Conservation (phyloP, 2,797 vertebrate species). For the Melanotaenia trifasciata region DNA sequence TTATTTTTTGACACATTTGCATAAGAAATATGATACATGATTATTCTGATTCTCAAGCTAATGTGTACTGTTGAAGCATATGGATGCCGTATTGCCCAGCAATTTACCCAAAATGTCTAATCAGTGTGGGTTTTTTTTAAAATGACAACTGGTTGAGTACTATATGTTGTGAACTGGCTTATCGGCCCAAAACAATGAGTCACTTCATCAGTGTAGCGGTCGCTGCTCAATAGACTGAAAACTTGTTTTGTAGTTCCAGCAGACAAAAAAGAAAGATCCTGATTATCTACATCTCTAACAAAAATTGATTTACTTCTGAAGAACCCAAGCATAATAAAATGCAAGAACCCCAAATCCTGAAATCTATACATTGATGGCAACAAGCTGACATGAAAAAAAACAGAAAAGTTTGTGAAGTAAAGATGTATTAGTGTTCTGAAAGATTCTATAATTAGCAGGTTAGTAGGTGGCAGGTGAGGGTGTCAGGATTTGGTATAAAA, state of each 20-base stretch:
- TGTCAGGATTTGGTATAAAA: not conserved
- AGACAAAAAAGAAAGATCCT: conserved; percentile 28
- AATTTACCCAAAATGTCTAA: conserved; percentile 16
- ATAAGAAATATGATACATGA: conserved; percentile 31
- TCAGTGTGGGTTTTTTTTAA: conserved; percentile 37
- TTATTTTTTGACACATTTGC: conserved; percentile 39
- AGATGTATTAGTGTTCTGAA: not conserved
- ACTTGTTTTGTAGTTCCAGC: conserved; percentile 36
- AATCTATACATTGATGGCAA: not conserved
- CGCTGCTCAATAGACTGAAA: conserved; percentile 19
- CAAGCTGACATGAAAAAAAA: not conserved
- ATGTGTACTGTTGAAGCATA: conserved; percentile 25
- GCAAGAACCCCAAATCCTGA: conserved; percentile 11
- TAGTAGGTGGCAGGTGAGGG: not conserved
- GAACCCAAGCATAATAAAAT: conserved; percentile 33
- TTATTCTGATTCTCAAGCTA: not conserved
- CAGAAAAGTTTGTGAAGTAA: not conserved
- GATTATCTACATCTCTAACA: not conserved
- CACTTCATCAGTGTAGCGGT: conserved; percentile 2
- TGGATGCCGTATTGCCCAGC: conserved; percentile 14
- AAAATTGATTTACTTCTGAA: conserved; percentile 28
- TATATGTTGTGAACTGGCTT: conserved; percentile 21
- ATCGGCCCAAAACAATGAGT: conserved; percentile 15
- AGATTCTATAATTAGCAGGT: not conserved
- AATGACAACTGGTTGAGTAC: conserved; percentile 1